Evolutionary conservation across 1,140 invertebrate species (phyloP).

Genomic region (Drosophila lacertosa): DNA sequence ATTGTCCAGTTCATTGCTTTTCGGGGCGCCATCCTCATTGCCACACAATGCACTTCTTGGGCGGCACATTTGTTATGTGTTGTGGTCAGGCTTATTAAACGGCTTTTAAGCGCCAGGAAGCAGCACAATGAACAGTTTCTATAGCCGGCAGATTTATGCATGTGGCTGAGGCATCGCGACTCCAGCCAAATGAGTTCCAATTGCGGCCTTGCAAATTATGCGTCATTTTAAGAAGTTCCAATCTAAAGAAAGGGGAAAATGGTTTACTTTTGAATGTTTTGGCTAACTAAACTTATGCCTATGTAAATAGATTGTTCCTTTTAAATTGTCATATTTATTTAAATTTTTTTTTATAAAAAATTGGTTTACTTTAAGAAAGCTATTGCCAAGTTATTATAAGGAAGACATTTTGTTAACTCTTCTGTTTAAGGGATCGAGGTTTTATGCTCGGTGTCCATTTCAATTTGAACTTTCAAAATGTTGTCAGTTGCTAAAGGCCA

Average conservation of each 20-base stretch:
- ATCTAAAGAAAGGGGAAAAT: not conserved
- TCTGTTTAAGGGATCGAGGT: no score
- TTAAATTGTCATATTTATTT: no score
- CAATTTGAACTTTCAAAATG: no score
- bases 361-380: no score
- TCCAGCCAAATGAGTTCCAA: not conserved
- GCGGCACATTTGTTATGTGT: conserved; percentile 68
- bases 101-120: conserved; percentile 66
- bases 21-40: not conserved
- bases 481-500: no score
- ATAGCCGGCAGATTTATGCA: conserved; percentile 69
- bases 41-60: conserved; percentile 54
- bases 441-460: no score
- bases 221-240: conserved; percentile 34
- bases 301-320: no score
- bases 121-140: conserved; percentile 54
- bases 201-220: conserved; percentile 53
- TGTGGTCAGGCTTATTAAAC: conserved; percentile 74
- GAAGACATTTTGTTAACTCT: no score
- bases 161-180: not conserved
- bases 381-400: no score
- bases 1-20: conserved; percentile 11
- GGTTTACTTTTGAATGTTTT: not conserved
- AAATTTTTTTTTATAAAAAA: no score
- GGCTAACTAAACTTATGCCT: no score